phyloP scores from a whole-genome alignment of 2,797 vertebrate genomes.

The Podargus strigoides region DNA sequence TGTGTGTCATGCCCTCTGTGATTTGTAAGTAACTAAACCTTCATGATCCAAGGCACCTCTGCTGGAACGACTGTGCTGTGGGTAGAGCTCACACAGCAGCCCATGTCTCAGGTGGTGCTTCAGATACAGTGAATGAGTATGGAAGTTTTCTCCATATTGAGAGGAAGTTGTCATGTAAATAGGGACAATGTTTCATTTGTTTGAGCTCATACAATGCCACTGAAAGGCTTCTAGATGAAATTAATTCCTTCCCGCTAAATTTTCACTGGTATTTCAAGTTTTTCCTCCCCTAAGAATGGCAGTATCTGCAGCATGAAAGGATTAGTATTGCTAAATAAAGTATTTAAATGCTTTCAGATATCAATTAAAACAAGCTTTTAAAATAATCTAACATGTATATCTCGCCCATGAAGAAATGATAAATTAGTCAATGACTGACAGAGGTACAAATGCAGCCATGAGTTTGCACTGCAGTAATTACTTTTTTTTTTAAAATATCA shows the following conservation, averaged over 20 bases:
- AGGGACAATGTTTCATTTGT: background rate
- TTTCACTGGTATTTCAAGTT: background rate
- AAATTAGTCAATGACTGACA: slow-evolving; percentile 56
- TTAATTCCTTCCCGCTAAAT: background rate
- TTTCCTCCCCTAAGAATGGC: background rate
- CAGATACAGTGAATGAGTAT: background rate
- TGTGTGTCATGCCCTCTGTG: background rate
- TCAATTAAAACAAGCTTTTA: background rate
- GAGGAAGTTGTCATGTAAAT: background rate
- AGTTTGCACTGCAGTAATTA: slow-evolving; percentile 87
- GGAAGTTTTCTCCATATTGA: background rate
- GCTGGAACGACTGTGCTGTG: background rate
- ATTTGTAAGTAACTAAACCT: background rate
- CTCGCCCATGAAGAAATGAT: slow-evolving; percentile 16
- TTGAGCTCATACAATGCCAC: background rate
- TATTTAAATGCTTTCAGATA: background rate
- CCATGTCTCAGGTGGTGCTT: background rate
- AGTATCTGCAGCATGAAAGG: background rate
- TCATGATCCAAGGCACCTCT: fast-evolving
- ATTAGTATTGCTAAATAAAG: background rate
- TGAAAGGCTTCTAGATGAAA: background rate
- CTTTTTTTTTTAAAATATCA: slow-evolving; percentile 84
- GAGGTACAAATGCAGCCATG: slow-evolving; percentile 69
- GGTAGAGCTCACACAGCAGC: background rate
- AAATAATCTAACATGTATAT: slow-evolving; percentile 13